Evolutionary conservation across 2,113 vertebrate species (phyloP), one percentile per base, ranked within the genome.

Genomic region (Podarcis raffonei): DNA sequence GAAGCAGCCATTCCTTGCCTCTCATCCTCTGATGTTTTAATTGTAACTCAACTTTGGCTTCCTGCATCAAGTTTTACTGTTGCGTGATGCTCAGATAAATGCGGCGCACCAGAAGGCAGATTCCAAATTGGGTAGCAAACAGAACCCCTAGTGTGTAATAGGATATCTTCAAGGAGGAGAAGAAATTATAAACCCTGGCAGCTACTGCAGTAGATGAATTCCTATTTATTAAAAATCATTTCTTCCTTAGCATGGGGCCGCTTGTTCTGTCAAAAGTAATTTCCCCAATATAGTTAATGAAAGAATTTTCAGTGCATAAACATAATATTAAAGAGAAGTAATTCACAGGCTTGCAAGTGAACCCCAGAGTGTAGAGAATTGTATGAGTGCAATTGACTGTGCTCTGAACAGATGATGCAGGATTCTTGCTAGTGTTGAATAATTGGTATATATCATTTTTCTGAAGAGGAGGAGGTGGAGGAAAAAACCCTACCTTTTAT

Each of bases 171-270:
- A 20, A 92, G 32, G 94, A 81, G 92, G 7, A n/a, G 23, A 69
- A 48, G 22, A 59, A 15, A 83, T 27, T 65, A 83, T 27, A 94
- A 95, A 92, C 71, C 59, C 30, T 93, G 94, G 88, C 86, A 92
- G 92, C 53, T n/a, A 1, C 84, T 90, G 81, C 82, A 86, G 91
- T 92, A 95, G 94, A 95, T 93, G 85, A 93, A 95, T 89, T 88
- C 65, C 93, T 96, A 95, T 95, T 96, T 97, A 96, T 96, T 96
- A 96, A 89, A 95, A 92, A 93, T 79, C 87, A 66, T 68, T 93
- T 93, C 84, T 81, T 89, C 86, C 53, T 2, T 42, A 93, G 90
- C 68, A 93, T 78, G 69, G 92, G 93, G 90, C 79, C 25, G 86
- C 88, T 95, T 96, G 93, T 93, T 94, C 95, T 92, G 93, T 91